Evolutionary conservation across 2,888 invertebrate genomes (phyloP).

Genomic region (Chalcis sispes): DNA sequence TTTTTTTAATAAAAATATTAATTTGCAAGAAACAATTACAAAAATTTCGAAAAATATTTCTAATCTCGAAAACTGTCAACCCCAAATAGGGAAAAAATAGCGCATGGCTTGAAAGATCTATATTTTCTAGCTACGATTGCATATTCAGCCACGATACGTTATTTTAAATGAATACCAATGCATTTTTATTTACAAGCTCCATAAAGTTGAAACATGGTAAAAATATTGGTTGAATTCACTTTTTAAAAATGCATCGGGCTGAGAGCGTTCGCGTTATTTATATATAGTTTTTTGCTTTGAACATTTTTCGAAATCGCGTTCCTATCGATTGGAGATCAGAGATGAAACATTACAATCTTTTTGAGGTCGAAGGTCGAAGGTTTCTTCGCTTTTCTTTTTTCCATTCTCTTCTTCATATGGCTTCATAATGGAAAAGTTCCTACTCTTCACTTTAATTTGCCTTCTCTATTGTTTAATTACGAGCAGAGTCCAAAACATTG

Average conservation of each 20-base stretch:
- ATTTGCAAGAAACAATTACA: too few relatives aligned
- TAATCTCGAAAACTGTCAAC: constrained; percentile 57
- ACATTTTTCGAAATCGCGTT: constrained; percentile 39
- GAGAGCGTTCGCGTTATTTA: neutral
- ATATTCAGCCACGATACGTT: constrained; percentile 19
- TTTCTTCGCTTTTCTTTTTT: constrained; percentile 12
- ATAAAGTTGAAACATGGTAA: neutral
- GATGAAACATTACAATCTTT: constrained; percentile 58
- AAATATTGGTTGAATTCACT: constrained; percentile 10
- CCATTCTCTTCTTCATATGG: constrained; percentile 1
- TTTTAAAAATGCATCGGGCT: neutral
- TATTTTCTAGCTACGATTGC: constrained; percentile 54
- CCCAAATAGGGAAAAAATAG: constrained; percentile 62
- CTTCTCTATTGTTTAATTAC: constrained; percentile 50
- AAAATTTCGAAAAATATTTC: too few relatives aligned
- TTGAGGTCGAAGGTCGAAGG: constrained; percentile 60
- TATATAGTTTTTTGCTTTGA: constrained; percentile 23
- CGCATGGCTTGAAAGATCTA: constrained; percentile 45
- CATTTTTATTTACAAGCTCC: constrained; percentile 6
- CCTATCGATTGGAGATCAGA: constrained; percentile 55
- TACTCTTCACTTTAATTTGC: constrained; percentile 21
- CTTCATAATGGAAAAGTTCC: constrained; percentile 18
- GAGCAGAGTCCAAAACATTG: constrained; percentile 63
- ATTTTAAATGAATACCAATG: constrained; percentile 2
- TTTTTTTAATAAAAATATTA: too few relatives aligned